Percentiles rank a stretch among this genome's conserved stretches.
These are phyloP conservation scores for Phalacrocorax carbo DNA, from an alignment of 2,113 vertebrate genomes.

Conservation along the genomic window DNA sequence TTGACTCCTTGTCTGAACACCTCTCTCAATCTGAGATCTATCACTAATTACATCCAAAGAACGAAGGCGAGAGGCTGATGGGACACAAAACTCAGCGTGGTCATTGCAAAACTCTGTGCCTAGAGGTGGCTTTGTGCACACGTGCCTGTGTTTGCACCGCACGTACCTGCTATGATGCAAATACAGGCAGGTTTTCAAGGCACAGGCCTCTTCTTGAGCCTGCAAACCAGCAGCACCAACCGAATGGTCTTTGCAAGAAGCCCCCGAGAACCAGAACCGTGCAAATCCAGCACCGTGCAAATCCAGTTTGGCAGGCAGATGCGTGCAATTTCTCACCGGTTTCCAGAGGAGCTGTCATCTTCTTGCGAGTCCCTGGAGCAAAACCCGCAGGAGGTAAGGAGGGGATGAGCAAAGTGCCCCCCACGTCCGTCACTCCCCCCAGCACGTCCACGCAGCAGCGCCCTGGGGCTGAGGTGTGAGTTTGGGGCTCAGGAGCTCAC, in stretches of 20 bases:
- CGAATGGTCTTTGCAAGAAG: fast-evolving
- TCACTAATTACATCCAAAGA: not conserved
- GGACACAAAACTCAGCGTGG: not conserved
- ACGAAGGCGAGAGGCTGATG: fast-evolving
- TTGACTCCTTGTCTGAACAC: not conserved
- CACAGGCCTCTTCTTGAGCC: not conserved
- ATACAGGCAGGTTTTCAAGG: fast-evolving
- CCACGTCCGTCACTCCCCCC: fast-evolving
- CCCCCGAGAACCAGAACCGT: fast-evolving
- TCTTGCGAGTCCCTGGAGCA: not conserved
- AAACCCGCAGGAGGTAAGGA: not conserved
- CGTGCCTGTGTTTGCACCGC: fast-evolving
- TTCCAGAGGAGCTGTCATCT: not conserved
- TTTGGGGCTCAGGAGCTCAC: not conserved
- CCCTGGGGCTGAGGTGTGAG: fast-evolving
- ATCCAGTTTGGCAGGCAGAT: fast-evolving
- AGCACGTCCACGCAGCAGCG: not conserved
- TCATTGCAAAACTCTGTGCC: fast-evolving
- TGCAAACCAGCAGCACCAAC: not conserved
- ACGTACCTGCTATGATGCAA: not conserved
- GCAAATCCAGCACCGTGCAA: fast-evolving
- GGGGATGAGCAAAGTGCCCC: not conserved
- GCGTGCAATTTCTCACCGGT: fast-evolving
- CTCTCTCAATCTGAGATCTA: not conserved
- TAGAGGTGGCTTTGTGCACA: too few species aligned